These are phyloP conservation scores for Python bivittatus DNA, from an alignment of 2,113 vertebrate species.

Conservation along the genomic window DNA sequence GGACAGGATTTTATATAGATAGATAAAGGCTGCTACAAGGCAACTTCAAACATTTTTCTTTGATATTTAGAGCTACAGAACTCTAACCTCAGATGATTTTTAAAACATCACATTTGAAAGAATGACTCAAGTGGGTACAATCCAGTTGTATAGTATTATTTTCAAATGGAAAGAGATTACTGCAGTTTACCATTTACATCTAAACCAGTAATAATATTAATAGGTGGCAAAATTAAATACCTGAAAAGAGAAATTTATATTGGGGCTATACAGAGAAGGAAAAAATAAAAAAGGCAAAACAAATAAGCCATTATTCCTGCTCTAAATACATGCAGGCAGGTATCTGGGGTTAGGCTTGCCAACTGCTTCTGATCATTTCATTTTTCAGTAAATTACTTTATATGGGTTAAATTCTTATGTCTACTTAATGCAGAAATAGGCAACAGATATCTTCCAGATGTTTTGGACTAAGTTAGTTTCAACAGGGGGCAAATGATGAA, in stretches of 20 bases:
- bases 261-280: not conserved
- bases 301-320: not conserved
- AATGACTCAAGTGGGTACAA: not conserved
- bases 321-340: not conserved
- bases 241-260: not conserved
- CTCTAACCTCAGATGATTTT: not conserved
- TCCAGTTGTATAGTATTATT: not conserved
- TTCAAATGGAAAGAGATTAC: conserved; percentile 15
- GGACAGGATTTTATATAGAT: not conserved
- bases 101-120: not conserved
- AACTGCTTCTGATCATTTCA: not conserved
- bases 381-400: not conserved
- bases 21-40: not conserved
- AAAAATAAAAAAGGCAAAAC: not conserved
- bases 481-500: not conserved
- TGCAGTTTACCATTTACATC: conserved; percentile 32
- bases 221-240: not conserved
- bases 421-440: not conserved
- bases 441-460: not conserved
- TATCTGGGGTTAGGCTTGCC: not conserved
- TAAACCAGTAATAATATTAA: conserved; percentile 39
- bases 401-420: not conserved
- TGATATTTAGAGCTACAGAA: not conserved
- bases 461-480: not conserved
- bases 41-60: not conserved